These are phyloP conservation scores for Salvator merianae DNA, from an alignment of 2,113 vertebrate genomes.

Conservation along the genomic window DNA sequence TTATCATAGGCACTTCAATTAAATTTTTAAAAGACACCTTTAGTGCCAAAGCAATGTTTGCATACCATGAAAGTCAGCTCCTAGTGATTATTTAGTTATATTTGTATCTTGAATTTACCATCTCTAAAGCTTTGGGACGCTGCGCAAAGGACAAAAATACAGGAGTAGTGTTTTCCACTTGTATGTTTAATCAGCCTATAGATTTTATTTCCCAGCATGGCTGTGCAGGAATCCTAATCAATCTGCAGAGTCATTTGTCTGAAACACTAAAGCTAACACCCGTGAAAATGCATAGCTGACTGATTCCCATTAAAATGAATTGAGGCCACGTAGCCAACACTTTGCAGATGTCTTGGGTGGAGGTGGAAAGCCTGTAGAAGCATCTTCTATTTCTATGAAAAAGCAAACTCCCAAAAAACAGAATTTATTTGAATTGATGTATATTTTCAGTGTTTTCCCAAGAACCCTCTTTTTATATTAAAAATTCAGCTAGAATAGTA, in stretches of 20 bases:
- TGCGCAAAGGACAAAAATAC: neutral
- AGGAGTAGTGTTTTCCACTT: neutral
- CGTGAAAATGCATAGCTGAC: constrained; percentile 5
- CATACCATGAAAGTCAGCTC: neutral
- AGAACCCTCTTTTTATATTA: neutral
- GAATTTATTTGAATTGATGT: neutral
- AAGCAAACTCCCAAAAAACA: neutral
- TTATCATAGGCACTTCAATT: too few relatives aligned
- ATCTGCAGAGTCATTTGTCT: constrained; percentile 14
- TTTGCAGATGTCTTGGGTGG: neutral
- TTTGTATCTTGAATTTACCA: neutral
- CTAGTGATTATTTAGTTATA: neutral
- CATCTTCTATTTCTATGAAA: neutral
- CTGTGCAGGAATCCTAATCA: neutral
- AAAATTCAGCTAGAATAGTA: neutral
- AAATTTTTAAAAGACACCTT: neutral
- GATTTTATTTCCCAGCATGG: neutral
- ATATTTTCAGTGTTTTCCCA: neutral
- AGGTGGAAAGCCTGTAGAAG: neutral
- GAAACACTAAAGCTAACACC: neutral
- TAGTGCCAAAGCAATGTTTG: neutral
- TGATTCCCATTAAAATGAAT: constrained; percentile 5
- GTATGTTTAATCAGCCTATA: neutral
- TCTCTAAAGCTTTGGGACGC: neutral
- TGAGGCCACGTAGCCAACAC: neutral